Evolutionary conservation across 2,797 vertebrate genomes (phyloP).

Genomic region (Chloroceryle amazona): DNA sequence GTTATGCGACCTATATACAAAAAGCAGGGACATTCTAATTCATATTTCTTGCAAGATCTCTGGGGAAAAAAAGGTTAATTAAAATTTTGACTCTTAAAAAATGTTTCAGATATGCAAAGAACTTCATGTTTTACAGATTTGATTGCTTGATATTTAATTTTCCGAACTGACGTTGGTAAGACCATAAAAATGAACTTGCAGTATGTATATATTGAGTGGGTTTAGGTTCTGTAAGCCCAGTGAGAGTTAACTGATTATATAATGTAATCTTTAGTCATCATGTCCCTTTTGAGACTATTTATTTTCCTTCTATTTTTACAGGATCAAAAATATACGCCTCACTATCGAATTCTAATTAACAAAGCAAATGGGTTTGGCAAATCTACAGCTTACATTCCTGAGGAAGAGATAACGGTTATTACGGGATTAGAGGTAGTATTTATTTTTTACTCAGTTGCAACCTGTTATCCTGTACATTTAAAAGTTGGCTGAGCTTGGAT

Average conservation of each 20-base stretch:
- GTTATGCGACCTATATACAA: neutral
- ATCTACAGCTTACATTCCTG: conserved; percentile 37
- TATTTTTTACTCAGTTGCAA: conserved; percentile 34
- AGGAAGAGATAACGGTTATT: conserved; percentile 50
- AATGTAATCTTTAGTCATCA: neutral
- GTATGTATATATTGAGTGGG: neutral
- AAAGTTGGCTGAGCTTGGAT: neutral
- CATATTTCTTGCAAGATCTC: neutral
- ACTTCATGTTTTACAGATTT: neutral
- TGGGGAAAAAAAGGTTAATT: neutral
- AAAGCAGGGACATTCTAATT: neutral
- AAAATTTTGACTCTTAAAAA: neutral
- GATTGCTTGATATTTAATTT: neutral
- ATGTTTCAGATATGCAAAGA: neutral
- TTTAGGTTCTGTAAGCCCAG: neutral
- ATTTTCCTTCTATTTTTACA: conserved; percentile 50
- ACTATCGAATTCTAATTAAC: conserved; percentile 65
- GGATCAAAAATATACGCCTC: conserved; percentile 41
- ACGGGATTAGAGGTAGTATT: conserved; percentile 47
- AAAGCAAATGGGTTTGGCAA: conserved; percentile 39
- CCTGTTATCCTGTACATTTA: neutral
- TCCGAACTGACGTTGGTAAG: neutral
- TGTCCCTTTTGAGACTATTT: neutral
- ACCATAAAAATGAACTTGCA: neutral
- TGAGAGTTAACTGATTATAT: neutral